Evolutionary conservation across 2,797 vertebrate species (phyloP).

Genomic region (Acanthurus lineatus): DNA sequence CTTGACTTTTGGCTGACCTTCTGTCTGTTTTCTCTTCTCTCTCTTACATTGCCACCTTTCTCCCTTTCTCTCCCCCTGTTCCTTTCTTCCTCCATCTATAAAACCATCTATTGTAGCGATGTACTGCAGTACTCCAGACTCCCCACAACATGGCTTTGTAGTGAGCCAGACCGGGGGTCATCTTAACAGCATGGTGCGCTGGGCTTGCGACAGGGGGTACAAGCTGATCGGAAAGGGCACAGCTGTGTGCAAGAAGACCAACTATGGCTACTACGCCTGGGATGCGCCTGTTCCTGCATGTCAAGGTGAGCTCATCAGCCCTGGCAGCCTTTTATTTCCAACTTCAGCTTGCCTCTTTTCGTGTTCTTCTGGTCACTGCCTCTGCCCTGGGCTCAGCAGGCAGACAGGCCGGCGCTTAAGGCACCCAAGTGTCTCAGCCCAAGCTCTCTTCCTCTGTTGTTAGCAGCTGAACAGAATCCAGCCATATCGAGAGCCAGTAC

Average conservation of each 20-base stretch:
- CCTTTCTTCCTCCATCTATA: slow-evolving; percentile 24
- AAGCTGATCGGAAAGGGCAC: slow-evolving; percentile 93
- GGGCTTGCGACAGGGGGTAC: slow-evolving; percentile 97
- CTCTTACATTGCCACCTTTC: slow-evolving; percentile 1
- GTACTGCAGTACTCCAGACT: slow-evolving; percentile 98
- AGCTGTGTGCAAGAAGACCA: slow-evolving; percentile 92
- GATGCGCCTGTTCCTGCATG: slow-evolving; percentile 95
- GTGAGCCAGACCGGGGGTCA: slow-evolving; percentile 97
- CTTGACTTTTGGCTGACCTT: slow-evolving; percentile 37
- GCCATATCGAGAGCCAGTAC: slow-evolving; percentile 64
- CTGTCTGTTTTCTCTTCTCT: slow-evolving; percentile 20
- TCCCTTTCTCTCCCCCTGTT: slow-evolving; percentile 22
- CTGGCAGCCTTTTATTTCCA: slow-evolving; percentile 59
- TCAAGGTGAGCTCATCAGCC: slow-evolving; percentile 89
- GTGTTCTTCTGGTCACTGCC: slow-evolving; percentile 64
- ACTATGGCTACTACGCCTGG: slow-evolving; percentile 92
- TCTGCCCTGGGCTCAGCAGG: slow-evolving; percentile 46
- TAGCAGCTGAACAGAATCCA: slow-evolving; percentile 59
- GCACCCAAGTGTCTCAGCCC: slow-evolving; percentile 39
- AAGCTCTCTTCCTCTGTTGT: slow-evolving; percentile 41
- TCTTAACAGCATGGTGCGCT: slow-evolving; percentile 96
- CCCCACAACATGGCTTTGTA: slow-evolving; percentile 96
- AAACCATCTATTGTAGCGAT: slow-evolving; percentile 84
- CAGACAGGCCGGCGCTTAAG: slow-evolving; percentile 46
- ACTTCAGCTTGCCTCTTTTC: slow-evolving; percentile 35